These are phyloP conservation scores for Euglossa dilemma DNA, from an alignment of 1,140 invertebrate species.

Conservation along the genomic window DNA sequence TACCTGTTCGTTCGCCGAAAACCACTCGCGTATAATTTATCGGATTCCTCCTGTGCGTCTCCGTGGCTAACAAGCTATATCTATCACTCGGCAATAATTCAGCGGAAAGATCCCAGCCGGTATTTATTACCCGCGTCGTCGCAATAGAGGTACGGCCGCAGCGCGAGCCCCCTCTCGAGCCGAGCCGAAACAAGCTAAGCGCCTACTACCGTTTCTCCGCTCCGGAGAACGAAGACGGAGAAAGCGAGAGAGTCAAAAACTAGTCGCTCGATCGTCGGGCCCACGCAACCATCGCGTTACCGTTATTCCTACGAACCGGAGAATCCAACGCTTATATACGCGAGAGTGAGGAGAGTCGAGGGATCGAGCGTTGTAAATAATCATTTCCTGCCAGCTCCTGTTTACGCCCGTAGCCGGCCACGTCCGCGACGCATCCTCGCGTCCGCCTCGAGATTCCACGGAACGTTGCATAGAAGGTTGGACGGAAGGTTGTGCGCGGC, in stretches of 20 bases:
- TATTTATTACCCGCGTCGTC: neutral
- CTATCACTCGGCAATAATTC: slow-evolving; percentile 36
- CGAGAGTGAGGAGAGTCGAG: slow-evolving; percentile 17
- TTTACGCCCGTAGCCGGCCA: slow-evolving; percentile 39
- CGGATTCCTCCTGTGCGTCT: slow-evolving; percentile 1
- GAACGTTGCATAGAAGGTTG: slow-evolving; percentile 1
- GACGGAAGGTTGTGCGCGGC: neutral
- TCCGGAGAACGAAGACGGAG: no score
- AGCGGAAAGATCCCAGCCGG: neutral
- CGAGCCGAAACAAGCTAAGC: neutral
- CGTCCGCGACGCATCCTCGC: neutral
- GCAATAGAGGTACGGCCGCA: neutral
- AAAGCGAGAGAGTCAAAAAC: no score
- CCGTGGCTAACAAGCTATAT: slow-evolving; percentile 34
- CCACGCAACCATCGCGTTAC: slow-evolving; percentile 18
- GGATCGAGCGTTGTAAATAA: slow-evolving; percentile 58
- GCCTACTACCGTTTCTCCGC: neutral
- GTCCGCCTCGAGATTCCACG: slow-evolving; percentile 33
- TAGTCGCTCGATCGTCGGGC: neutral
- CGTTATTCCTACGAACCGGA: neutral
- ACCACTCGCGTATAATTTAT: slow-evolving; percentile 51
- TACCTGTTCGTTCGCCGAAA: slow-evolving; percentile 64
- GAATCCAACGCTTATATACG: neutral
- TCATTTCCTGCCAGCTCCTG: slow-evolving; percentile 62
- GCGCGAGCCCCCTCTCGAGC: slow-evolving; percentile 2